Conservation (phyloP, 2,797 vertebrate genomes). For the Enteromius viviparus region DNA sequence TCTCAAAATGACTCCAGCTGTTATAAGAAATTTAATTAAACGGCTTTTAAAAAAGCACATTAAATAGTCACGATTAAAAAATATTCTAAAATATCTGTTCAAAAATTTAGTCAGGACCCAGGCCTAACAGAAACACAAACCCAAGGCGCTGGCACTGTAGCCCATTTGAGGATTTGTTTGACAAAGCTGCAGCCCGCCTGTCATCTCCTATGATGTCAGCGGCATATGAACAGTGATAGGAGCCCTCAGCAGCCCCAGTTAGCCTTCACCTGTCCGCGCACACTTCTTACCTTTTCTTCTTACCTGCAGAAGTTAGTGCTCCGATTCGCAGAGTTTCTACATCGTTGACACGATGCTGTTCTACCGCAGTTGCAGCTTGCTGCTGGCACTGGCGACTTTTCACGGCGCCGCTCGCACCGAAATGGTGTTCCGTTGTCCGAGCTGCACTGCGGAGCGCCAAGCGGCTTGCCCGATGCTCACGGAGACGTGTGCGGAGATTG, state of each 20-base stretch:
- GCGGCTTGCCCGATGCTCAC: slow-evolving; percentile 79
- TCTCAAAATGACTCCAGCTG: neutral
- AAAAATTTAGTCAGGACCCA: neutral
- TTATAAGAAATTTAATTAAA: neutral
- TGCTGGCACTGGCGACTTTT: slow-evolving; percentile 74
- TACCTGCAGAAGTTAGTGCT: slow-evolving; percentile 68
- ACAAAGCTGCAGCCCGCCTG: slow-evolving; percentile 44
- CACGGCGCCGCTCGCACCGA: slow-evolving; percentile 78
- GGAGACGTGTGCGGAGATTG: slow-evolving; percentile 87
- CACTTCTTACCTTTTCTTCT: slow-evolving; percentile 62
- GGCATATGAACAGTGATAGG: slow-evolving; percentile 74
- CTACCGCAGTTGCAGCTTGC: slow-evolving; percentile 70
- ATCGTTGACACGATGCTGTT: slow-evolving; percentile 67
- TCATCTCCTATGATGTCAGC: slow-evolving; percentile 54
- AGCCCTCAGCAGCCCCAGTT: slow-evolving; percentile 71
- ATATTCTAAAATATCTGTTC: neutral
- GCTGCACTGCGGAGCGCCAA: slow-evolving; percentile 84
- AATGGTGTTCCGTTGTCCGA: slow-evolving; percentile 87
- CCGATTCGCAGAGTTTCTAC: slow-evolving; percentile 3
- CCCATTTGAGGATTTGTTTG: slow-evolving; percentile 24
- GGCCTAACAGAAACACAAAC: slow-evolving; percentile 6
- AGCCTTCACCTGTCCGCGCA: slow-evolving; percentile 76
- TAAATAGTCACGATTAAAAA: neutral
- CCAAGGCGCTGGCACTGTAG: slow-evolving; percentile 10
- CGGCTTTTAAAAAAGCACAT: neutral